A percentile compares a stretch with the other conserved stretches of the same genome.
These are phyloP conservation scores for Diplodus puntazzo DNA, from an alignment of 2,797 vertebrate genomes.

Conservation along the genomic window DNA sequence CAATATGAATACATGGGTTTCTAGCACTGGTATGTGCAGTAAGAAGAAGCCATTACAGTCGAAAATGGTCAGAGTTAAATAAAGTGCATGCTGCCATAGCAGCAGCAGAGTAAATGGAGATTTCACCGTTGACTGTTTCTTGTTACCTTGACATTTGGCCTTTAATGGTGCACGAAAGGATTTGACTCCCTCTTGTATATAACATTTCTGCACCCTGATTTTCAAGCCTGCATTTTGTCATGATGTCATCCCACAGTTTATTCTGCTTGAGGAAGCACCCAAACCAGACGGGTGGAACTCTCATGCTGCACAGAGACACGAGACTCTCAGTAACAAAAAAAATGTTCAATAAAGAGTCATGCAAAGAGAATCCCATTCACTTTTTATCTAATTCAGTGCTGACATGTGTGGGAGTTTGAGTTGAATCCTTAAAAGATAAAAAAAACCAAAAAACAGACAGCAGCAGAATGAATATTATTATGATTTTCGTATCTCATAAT, in stretches of 20 bases:
- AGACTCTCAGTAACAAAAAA: neutral
- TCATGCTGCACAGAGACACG: neutral
- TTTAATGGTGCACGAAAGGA: conserved; percentile 11
- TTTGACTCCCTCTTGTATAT: neutral
- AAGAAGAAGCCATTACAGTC: neutral
- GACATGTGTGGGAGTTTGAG: neutral
- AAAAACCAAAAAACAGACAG: neutral
- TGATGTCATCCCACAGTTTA: conserved; percentile 16
- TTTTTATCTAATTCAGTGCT: neutral
- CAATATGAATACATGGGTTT: neutral
- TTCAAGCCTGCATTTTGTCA: conserved; percentile 20
- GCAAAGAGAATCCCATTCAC: neutral
- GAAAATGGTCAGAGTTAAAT: neutral
- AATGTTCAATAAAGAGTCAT: neutral
- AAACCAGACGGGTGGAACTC: neutral
- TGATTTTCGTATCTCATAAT: neutral
- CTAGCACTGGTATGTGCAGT: neutral
- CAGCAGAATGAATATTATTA: neutral
- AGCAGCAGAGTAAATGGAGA: neutral
- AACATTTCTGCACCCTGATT: neutral
- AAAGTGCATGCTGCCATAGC: too few species aligned
- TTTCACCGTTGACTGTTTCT: neutral
- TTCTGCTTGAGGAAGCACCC: neutral
- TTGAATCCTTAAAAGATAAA: neutral
- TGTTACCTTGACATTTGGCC: conserved; percentile 1